These are phyloP conservation scores for Brachionus manjavacas DNA, from an alignment of 1,140 invertebrate species.

Conservation along the genomic window DNA sequence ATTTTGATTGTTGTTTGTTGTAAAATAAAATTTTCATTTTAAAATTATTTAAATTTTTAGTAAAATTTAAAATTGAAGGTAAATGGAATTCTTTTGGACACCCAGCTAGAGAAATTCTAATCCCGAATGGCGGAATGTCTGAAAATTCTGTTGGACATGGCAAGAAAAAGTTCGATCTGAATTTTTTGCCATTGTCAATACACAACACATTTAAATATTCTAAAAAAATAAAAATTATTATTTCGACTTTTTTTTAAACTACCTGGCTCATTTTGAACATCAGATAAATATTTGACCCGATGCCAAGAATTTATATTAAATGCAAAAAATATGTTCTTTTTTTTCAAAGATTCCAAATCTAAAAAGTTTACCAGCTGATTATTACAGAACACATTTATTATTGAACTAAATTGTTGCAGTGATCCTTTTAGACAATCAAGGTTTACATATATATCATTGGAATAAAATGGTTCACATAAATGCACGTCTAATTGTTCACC, in stretches of 20 bases:
- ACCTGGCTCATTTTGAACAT: background rate
- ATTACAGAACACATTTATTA: slow-evolving; percentile 12
- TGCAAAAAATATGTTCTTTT: background rate
- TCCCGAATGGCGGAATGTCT: background rate
- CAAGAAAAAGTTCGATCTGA: background rate
- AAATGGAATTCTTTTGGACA: background rate
- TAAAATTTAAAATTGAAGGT: background rate
- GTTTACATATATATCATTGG: background rate
- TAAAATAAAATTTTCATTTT: slow-evolving; percentile 28
- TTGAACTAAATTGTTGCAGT: slow-evolving; percentile 17
- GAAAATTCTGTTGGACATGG: slow-evolving; percentile 13
- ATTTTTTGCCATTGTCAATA: slow-evolving; percentile 15
- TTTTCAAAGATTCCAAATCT: background rate
- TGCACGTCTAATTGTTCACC: background rate
- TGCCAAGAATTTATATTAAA: background rate
- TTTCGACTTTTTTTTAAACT: background rate
- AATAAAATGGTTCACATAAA: background rate
- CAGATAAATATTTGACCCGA: background rate
- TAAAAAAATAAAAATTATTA: background rate
- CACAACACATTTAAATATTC: background rate
- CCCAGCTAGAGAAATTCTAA: background rate
- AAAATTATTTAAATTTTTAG: background rate
- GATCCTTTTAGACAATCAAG: background rate
- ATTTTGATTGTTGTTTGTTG: slow-evolving; percentile 17
- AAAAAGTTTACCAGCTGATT: background rate